Percentiles rank a stretch among this genome's conserved stretches.
Evolutionary conservation across 2,888 invertebrate species (phyloP).

Genomic region (Allophyes oxyacanthae): DNA sequence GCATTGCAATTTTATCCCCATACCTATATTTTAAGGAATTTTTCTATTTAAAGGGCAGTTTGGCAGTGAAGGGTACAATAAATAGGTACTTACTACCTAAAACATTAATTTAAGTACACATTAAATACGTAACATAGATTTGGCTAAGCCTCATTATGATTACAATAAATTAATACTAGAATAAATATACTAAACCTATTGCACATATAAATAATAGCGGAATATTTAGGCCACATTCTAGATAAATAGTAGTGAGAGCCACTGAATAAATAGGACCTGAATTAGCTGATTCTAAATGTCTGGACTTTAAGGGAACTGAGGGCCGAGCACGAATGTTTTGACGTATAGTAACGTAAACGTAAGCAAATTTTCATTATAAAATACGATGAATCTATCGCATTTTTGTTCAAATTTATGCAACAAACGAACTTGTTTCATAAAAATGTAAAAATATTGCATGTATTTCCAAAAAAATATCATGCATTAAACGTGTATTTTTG

Average conservation of each 20-base stretch:
- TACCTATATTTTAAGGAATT: conserved; percentile 6
- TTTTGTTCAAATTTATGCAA: too few relatives aligned
- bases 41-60: conserved; percentile 24
- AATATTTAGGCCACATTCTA: conserved; percentile 19
- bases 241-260: background rate
- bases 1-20: conserved; percentile 11
- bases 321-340: too few relatives aligned
- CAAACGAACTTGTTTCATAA: too few relatives aligned
- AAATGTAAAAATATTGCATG: too few relatives aligned
- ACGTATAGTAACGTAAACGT: too few relatives aligned
- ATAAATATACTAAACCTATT: conserved; percentile 58
- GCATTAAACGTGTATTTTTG: too few relatives aligned
- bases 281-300: conserved; percentile 12
- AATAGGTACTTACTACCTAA: conserved; percentile 41
- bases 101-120: conserved; percentile 54
- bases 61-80: conserved; percentile 44
- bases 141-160: conserved; percentile 57
- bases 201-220: conserved; percentile 59
- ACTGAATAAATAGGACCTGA: conserved; percentile 20
- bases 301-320: too few relatives aligned
- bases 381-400: too few relatives aligned
- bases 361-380: too few relatives aligned
- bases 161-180: conserved; percentile 48
- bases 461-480: too few relatives aligned
- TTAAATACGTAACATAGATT: conserved; percentile 56